These are phyloP conservation scores for Chaetoderma sp. DNA, from an alignment of 2,888 invertebrate species.

Conservation along the genomic window DNA sequence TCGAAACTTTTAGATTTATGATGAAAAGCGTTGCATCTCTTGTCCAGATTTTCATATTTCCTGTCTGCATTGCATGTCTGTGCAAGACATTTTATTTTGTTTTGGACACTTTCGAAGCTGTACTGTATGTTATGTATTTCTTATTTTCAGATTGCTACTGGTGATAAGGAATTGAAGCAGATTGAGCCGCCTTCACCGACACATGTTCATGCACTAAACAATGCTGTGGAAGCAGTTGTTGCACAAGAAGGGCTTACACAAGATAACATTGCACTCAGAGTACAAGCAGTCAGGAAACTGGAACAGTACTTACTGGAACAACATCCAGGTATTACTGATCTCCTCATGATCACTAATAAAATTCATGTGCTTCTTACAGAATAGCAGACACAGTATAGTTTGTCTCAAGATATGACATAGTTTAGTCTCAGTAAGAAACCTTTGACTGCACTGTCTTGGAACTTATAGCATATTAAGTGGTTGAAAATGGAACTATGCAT, in stretches of 20 bases:
- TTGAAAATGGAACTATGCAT: neutral
- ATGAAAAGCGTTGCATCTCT: no score
- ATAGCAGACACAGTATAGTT: no score
- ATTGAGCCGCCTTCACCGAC: constrained; percentile 57
- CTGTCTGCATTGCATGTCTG: no score
- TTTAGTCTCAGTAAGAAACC: no score
- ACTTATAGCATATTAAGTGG: neutral
- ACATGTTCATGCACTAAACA: constrained; percentile 58
- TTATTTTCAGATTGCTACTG: constrained; percentile 46
- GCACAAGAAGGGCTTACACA: constrained; percentile 54
- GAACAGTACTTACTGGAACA: constrained; percentile 41
- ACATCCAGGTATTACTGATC: constrained; percentile 42
- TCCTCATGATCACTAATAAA: neutral
- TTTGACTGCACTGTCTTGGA: neutral
- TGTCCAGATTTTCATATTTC: no score
- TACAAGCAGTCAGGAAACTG: constrained; percentile 46
- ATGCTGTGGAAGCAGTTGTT: constrained; percentile 50
- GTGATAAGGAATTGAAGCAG: constrained; percentile 51
- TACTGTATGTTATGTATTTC: no score
- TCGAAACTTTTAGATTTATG: no score
- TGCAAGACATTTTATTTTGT: no score
- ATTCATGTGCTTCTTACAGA: no score
- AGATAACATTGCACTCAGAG: constrained; percentile 50
- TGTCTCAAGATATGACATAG: no score
- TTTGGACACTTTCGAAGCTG: no score